phyloP scores from a whole-genome alignment of 2,797 vertebrate genomes.

The Rhynchotus rufescens region DNA sequence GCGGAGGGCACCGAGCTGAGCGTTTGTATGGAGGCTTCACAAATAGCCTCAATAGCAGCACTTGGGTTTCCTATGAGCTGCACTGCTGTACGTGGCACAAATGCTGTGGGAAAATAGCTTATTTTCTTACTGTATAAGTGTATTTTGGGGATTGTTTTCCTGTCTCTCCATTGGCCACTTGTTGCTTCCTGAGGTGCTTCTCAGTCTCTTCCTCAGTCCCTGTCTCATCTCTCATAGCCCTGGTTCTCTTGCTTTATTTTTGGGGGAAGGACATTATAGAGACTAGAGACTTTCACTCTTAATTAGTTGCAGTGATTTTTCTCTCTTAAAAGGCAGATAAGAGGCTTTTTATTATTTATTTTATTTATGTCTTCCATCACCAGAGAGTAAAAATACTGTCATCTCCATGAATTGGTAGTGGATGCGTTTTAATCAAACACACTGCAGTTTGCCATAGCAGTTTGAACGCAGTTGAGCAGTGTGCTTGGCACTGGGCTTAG shows the following conservation, averaged over 20 bases:
- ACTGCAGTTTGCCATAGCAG: conserved; percentile 14
- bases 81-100: not conserved
- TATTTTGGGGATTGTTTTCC: not conserved
- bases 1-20: accelerated
- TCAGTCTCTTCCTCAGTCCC: not conserved
- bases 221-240: not conserved
- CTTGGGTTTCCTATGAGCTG: not conserved
- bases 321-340: not conserved
- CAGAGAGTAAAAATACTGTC: not conserved
- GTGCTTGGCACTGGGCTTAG: conserved; percentile 16
- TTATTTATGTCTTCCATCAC: not conserved
- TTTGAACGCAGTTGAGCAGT: conserved; percentile 22
- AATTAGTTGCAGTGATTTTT: not conserved
- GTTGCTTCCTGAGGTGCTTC: not conserved
- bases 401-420: not conserved
- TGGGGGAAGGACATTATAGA: not conserved
- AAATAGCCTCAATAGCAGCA: not conserved
- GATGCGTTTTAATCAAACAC: conserved; percentile 57
- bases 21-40: not conserved
- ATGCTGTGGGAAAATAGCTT: not conserved
- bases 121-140: accelerated
- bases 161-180: not conserved
- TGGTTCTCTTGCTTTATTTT: not conserved
- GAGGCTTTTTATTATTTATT: not conserved
- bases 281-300: not conserved